phyloP scores from a whole-genome alignment of 2,888 invertebrate species.

The Brenthis daphne region DNA sequence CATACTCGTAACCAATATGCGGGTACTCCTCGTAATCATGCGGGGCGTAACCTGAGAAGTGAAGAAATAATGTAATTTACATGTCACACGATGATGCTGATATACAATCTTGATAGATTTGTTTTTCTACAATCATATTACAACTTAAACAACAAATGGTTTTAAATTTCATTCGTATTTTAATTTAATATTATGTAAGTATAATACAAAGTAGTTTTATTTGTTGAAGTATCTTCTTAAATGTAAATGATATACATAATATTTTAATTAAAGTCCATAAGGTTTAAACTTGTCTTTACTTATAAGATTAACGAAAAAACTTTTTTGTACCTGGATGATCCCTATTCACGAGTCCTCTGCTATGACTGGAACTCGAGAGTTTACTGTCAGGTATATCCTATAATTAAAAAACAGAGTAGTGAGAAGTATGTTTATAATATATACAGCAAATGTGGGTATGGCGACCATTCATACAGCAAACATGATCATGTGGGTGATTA shows the following conservation, averaged over 20 bases:
- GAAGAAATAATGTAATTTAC: background rate
- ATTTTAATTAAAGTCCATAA: too few relatives aligned
- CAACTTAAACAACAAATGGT: background rate
- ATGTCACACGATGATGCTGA: background rate
- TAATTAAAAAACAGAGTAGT: constrained; percentile 43
- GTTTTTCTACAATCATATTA: background rate
- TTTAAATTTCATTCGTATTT: constrained; percentile 1
- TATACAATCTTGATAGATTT: background rate
- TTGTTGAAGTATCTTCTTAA: background rate
- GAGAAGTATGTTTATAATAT: background rate
- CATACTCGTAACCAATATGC: constrained; percentile 57
- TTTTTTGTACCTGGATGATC: constrained; percentile 54
- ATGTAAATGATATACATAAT: too few relatives aligned
- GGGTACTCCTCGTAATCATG: constrained; percentile 66
- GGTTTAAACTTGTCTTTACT: too few relatives aligned
- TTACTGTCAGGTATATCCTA: constrained; percentile 67
- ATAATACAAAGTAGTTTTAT: background rate
- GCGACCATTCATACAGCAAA: too few relatives aligned
- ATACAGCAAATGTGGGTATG: background rate
- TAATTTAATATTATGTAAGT: background rate
- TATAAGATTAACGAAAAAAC: background rate
- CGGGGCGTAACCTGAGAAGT: constrained; percentile 56
- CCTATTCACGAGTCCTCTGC: constrained; percentile 62
- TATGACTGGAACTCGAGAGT: constrained; percentile 62
- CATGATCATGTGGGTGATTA: too few relatives aligned